Evolutionary conservation across 2,797 vertebrate genomes (phyloP), one percentile per base, ranked within the genome.

Genomic region (Megaceryle alcyon): DNA sequence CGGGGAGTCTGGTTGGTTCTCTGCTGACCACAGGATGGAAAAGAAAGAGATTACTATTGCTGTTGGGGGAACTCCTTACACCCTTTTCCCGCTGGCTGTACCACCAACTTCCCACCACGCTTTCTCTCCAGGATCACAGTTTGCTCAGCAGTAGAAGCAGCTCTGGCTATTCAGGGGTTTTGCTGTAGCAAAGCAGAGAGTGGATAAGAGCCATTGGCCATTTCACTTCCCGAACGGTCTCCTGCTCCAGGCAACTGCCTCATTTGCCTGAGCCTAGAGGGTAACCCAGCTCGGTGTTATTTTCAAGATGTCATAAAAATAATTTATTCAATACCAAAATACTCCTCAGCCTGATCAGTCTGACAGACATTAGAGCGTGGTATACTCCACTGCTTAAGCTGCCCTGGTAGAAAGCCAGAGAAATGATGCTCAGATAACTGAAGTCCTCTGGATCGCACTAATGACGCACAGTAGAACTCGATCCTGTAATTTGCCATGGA

Each of bases 211-310:
- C 65, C 37, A 5, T 0, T 23, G 0, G 51, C 25, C 56, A 17
- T n/a, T 63, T 31, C 2, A 2, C 61, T 63, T 21, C 72, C 44
- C 8, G 0, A 29, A 39, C 6, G 1, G 21, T 11, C 87, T 82
- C 29, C 65, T 94, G 88, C 92, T 86, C 72, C 56, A 68, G 82
- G 90, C 82, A 90, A 56, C 23, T 49, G 60, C 51, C 56, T 79
- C 68, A 10, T 65, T 61, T 91, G 44, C 77, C 90, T 33, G 25
- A 84, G 88, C 86, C 86, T 88, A 39, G 33, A 78, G 83, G 88
- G 88, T 51, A 88, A 75, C 63, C 14, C 1, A 19, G 53, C 61
- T 84, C 37, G 0, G 12, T 26, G 54, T 14, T 69, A 22, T 29
- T 51, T 64, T 66, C 59, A 48, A 86, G 33, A 88, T 65, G 37